Conservation (phyloP, 2,888 invertebrate species). For the Eupithecia centaureata region DNA sequence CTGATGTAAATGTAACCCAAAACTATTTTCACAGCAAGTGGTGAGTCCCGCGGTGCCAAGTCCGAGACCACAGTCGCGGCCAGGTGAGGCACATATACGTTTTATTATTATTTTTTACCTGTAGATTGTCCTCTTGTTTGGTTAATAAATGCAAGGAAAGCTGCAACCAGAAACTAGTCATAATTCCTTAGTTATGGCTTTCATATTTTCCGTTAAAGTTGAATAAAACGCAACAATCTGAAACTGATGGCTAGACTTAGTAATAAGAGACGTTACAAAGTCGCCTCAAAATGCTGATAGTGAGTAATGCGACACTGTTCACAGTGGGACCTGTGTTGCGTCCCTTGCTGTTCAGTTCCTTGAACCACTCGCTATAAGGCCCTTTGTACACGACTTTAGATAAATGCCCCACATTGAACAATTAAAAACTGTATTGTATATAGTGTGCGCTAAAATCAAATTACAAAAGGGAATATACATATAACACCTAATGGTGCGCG, state of each 20-base stretch:
- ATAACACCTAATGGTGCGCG: too few species aligned
- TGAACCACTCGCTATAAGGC: not conserved
- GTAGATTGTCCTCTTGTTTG: too few species aligned
- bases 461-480: too few species aligned
- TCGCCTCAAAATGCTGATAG: not conserved
- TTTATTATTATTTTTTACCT: not conserved
- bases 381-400: not conserved
- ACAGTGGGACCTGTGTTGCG: not conserved
- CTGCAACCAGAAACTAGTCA: not conserved
- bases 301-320: not conserved
- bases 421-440: not conserved
- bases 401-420: not conserved
- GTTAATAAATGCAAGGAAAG: not conserved
- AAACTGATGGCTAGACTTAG: too few species aligned
- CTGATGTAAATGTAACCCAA: too few species aligned
- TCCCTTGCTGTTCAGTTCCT: not conserved
- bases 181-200: too few species aligned
- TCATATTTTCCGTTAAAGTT: too few species aligned
- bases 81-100: constrained; percentile 56
- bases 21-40: constrained; percentile 66
- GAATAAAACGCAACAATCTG: too few species aligned
- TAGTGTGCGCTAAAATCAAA: too few species aligned
- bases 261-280: too few species aligned
- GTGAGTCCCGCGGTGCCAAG: constrained; percentile 76
- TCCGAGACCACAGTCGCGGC: constrained; percentile 69